phyloP scores from a whole-genome alignment of 53 echinoderm and acorn worm genomes.

The Antedon mediterranea region DNA sequence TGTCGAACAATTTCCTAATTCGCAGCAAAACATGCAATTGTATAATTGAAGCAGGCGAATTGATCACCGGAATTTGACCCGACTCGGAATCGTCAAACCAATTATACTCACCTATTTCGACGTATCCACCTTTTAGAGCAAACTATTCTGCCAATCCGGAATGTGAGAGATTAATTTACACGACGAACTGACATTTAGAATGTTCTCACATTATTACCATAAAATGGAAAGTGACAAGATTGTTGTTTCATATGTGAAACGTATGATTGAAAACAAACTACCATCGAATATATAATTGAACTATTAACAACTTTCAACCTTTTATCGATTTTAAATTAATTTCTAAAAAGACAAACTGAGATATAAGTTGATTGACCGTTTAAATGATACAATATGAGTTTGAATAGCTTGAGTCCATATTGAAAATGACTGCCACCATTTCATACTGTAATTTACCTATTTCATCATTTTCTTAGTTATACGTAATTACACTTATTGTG shows the following conservation, averaged over 20 bases:
- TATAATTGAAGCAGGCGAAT: neutral
- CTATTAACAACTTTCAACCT: neutral
- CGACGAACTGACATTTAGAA: neutral
- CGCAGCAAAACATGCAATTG: neutral
- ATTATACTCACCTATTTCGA: neutral
- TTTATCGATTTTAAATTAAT: neutral
- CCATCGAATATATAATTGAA: neutral
- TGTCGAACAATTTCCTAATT: neutral
- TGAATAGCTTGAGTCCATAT: too few relatives aligned
- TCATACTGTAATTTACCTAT: too few relatives aligned
- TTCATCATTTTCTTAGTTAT: too few relatives aligned
- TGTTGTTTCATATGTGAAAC: neutral
- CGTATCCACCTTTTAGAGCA: neutral
- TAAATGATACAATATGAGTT: too few relatives aligned
- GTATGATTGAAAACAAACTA: neutral
- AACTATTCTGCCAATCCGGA: neutral
- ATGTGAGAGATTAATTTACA: neutral
- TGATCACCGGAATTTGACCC: neutral
- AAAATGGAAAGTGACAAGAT: neutral
- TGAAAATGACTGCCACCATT: too few relatives aligned
- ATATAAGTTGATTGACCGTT: neutral
- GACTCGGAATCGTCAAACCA: neutral
- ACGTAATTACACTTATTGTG: too few relatives aligned
- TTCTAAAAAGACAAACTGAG: neutral
- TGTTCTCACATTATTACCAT: neutral